Base-by-base conservation (phyloP, 2,113 vertebrate species). In the Psilopsiagon aurifrons region DNA sequence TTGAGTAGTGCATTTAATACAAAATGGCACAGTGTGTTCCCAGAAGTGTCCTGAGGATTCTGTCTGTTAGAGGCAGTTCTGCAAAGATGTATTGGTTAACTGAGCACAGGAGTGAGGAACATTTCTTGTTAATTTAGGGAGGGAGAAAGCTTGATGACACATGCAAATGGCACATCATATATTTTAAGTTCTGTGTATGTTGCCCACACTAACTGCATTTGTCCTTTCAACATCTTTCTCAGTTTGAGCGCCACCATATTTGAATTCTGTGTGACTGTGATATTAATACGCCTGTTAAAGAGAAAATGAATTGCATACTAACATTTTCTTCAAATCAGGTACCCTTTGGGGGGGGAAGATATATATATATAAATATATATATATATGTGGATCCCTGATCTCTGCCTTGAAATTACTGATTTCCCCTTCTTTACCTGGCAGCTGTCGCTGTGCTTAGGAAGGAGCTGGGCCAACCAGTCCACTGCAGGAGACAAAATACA, bases 61-160 rank as follows among this genome's bases (percentile, higher is more conserved):
- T 88, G 63, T 88, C 90, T 88, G 70, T 73, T 92, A 73, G 46
- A 85, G 95, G 95, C 94, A 95, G 77, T 70, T 95, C 92, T 94
- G 70, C n/a, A 15, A 73, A 94, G 77, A 96, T 64, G 49, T 92
- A 90, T 93, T 95, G 93, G 95, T 92, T 96, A 96, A 93, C 80
- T 88, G 83, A 85, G 86, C 81, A 91, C 86, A 85, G 70, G 83
- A 96, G 41, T 49, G 85, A 96, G n/a, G 92, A 96, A 96, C 91
- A 89, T 76, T 94, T 89, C 83, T 93, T 96, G 92, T 91, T 96
- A 96, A 94, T 94, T 92, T 92, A 95, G 67, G 91, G 92, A 97
- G 77, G 81, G 83, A 96, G 91, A 92, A 96, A 94, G 77, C 88
- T 93, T 82, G 92, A 78, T 96, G 96, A 97, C 96, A 95, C 80